Percentiles rank a stretch among this genome's conserved stretches.
Conservation (phyloP, 53 echinoderm and acorn worm species). For the Paracentrotus lividus region DNA sequence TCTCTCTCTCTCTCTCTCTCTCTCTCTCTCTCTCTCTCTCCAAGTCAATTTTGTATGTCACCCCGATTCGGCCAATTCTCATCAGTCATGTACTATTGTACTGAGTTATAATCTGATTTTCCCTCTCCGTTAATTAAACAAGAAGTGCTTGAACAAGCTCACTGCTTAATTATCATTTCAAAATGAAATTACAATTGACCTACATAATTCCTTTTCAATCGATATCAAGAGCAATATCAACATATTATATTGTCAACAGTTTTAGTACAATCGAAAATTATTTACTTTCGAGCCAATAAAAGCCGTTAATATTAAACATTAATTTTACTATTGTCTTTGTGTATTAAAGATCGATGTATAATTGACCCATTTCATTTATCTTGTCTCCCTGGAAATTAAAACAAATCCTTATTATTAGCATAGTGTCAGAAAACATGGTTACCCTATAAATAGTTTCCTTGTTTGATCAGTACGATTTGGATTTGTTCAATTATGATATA, state of each 20-base stretch:
- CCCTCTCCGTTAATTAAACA: background rate
- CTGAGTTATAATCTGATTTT: too few species aligned
- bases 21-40: background rate
- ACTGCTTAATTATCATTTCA: background rate
- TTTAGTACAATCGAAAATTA: background rate
- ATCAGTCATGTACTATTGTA: too few species aligned
- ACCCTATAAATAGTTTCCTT: too few species aligned
- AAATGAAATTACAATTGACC: background rate
- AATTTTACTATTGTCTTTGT: too few species aligned
- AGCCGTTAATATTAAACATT: background rate
- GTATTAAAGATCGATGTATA: too few species aligned
- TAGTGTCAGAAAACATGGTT: too few species aligned
- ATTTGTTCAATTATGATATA: too few species aligned
- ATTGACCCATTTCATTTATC: too few species aligned
- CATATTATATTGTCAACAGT: background rate
- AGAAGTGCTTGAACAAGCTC: background rate
- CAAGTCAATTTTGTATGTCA: background rate
- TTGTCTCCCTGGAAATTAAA: too few species aligned
- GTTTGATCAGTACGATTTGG: too few species aligned
- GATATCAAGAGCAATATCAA: background rate
- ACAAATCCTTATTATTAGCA: too few species aligned
- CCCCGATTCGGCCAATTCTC: background rate
- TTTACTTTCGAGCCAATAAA: background rate
- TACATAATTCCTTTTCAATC: background rate
- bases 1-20: background rate